phyloP scores from a whole-genome alignment of 2,797 vertebrate species.

The Anisognathus igniventris region DNA sequence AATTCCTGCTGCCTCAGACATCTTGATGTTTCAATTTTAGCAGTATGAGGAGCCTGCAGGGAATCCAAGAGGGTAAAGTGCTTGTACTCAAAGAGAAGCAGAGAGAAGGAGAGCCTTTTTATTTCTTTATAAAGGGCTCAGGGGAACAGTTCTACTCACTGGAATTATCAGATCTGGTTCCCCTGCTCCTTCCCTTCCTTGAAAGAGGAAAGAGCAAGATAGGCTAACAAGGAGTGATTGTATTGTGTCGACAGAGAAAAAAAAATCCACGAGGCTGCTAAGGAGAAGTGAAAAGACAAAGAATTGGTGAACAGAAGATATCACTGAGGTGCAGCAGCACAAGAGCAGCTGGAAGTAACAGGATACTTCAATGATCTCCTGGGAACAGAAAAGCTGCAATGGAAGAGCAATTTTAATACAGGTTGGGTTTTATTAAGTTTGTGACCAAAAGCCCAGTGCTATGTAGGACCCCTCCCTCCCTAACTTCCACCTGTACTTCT shows the following conservation, averaged over 20 bases:
- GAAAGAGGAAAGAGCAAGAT: slow-evolving; percentile 27
- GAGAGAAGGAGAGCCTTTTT: slow-evolving; percentile 65
- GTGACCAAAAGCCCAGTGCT: background rate
- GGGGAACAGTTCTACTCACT: slow-evolving; percentile 56
- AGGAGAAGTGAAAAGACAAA: background rate
- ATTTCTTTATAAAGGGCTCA: slow-evolving; percentile 67
- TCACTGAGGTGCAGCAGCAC: background rate
- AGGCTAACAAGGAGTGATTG: slow-evolving; percentile 40
- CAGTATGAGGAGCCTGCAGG: slow-evolving; percentile 66
- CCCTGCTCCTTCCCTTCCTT: slow-evolving; percentile 40
- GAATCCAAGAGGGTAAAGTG: slow-evolving; percentile 68
- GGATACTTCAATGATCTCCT: background rate
- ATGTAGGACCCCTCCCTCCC: rapidly evolving
- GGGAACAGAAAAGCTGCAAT: background rate
- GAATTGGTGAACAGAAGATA: background rate
- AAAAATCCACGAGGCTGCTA: background rate
- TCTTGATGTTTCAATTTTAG: slow-evolving; percentile 74
- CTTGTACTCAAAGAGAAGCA: slow-evolving; percentile 65
- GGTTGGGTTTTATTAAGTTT: background rate
- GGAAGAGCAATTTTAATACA: background rate
- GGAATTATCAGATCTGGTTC: slow-evolving; percentile 65
- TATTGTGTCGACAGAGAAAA: background rate
- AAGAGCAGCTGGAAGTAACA: background rate
- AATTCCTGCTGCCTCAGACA: slow-evolving; percentile 67
- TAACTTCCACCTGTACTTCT: background rate